Conservation (phyloP, 2,888 invertebrate species). For the Phortica okadai region DNA sequence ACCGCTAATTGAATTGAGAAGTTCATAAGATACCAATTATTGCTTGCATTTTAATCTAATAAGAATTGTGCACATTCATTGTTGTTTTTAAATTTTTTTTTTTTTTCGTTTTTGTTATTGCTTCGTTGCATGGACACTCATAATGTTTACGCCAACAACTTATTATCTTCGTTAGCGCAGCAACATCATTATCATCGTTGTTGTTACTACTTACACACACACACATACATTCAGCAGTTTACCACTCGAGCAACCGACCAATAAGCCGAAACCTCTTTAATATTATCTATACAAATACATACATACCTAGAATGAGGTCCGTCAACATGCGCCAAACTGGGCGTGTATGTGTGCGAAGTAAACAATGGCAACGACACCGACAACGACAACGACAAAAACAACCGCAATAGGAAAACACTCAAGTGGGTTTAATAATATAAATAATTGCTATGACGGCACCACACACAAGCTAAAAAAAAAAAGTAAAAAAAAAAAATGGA, state of each 20-base stretch:
- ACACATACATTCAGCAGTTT: not conserved
- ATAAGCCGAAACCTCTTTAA: not conserved
- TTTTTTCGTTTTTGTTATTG: too few relatives aligned
- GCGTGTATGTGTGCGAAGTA: conserved; percentile 29
- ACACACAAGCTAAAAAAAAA: conserved; percentile 55
- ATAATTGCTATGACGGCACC: conserved; percentile 68
- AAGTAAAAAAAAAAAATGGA: conserved; percentile 55
- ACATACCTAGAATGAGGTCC: not conserved
- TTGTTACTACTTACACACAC: not conserved
- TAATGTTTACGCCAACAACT: too few relatives aligned
- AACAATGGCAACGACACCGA: conserved; percentile 34
- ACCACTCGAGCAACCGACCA: not conserved
- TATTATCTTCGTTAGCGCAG: too few relatives aligned
- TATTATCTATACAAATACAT: not conserved
- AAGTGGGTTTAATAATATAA: conserved; percentile 72
- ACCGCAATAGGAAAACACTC: conserved; percentile 57
- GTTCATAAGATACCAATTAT: too few relatives aligned
- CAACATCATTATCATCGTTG: not conserved
- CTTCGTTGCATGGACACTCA: too few relatives aligned
- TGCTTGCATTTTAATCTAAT: too few relatives aligned
- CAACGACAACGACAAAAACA: conserved; percentile 17
- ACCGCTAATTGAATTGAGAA: too few relatives aligned
- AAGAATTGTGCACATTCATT: too few relatives aligned
- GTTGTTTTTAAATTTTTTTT: too few relatives aligned
- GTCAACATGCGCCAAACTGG: not conserved